Base-by-base conservation (phyloP, 2,888 invertebrate species). In the Hypena proboscidalis region DNA sequence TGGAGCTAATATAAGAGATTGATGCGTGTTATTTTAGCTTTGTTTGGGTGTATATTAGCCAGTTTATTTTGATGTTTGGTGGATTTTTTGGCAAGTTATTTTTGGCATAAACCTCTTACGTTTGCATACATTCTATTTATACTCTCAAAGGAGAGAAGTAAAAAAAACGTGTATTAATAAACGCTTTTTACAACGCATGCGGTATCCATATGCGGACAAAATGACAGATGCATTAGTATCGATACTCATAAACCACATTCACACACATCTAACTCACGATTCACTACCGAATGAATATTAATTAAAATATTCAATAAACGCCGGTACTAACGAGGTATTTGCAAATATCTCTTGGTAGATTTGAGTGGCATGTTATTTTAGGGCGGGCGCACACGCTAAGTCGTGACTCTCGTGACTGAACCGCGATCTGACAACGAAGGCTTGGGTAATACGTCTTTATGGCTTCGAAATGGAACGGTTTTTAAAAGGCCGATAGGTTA, bases 1-100 rank as follows among this genome's bases (percentile, higher is more conserved):
- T 65, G 61, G 72, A 74, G 81, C 80, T 83, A 85, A 87, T 87
- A 88, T 88, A 81, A 74, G 78, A 85, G 83, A 89, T 87, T 83
- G 84, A 89, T 87, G 85, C 71, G 67, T 76, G 75, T 81, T 86
- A 83, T 82, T 85, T 82, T 70, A 71, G 66, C 69, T 69, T 67
- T 75, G 60, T 74, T 73, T 70, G 62, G 67, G 60, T 67, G 62
- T 68, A 65, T 68, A 70, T 66, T 71, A 66, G 57, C 49, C 58
- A 60, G 51, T 50, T 51, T 51, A 61, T 67, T 70, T 68, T 63
- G 45, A 62, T 58, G 53, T 70, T 61, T 49, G 48, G 53, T 52
- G 25, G 42, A 35, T 49, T 47, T 51, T 50, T 53, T 49, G 55
- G 51, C 46, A 14, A 42, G 53, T 51, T 56, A 48, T 48, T 46